These are phyloP conservation scores for Lithobates pipiens DNA, from an alignment of 2,797 vertebrate genomes.

Conservation along the genomic window DNA sequence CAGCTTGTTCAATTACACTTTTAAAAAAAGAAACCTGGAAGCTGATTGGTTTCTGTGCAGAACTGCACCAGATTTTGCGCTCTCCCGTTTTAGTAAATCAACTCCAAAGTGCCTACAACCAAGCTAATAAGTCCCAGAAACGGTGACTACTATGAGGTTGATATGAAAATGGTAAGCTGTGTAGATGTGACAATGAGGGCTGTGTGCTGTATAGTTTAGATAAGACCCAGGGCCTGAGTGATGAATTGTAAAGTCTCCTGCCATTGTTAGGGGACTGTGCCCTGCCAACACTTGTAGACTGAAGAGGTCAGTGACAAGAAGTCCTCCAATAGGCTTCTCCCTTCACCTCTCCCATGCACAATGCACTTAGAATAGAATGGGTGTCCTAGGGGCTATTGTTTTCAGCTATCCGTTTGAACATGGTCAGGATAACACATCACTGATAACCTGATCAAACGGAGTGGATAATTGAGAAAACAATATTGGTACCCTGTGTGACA, in stretches of 20 bases:
- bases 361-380: conserved; percentile 36
- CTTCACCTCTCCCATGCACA: conserved; percentile 11
- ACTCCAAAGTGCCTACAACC: no score
- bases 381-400: conserved; percentile 58
- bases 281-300: conserved; percentile 19
- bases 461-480: conserved; percentile 18
- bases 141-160: background rate
- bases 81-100: no score
- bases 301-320: conserved; percentile 25
- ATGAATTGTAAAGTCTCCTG: conserved; percentile 8
- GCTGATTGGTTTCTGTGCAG: no score
- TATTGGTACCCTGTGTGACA: background rate
- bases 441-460: conserved; percentile 46
- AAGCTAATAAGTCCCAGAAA: background rate
- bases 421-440: conserved; percentile 40
- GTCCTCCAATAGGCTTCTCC: background rate
- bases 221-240: background rate
- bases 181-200: background rate
- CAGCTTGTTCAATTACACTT: no score
- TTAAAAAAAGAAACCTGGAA: no score
- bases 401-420: conserved; percentile 57
- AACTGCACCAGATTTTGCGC: no score
- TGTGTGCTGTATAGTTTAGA: background rate
- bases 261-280: conserved; percentile 1
- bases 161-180: background rate